Percentiles rank a stretch among this genome's conserved stretches.
phyloP scores from a whole-genome alignment of 2,113 vertebrate species.

The Oryzias curvinotus region DNA sequence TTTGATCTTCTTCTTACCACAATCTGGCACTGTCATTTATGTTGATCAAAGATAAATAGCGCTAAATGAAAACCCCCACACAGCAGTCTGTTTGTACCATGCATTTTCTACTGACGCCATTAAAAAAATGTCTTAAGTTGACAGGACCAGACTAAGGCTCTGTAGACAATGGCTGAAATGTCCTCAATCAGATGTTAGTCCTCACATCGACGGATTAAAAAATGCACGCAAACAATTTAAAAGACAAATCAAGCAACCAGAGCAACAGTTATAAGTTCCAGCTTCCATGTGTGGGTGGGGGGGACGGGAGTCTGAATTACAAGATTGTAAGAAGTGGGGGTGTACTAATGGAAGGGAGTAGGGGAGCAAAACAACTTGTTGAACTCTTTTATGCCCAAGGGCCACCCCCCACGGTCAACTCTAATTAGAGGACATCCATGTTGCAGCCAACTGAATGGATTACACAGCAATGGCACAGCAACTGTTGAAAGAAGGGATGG shows the following conservation, averaged over 20 bases:
- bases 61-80: conserved; percentile 49
- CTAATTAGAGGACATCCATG: conserved; percentile 43
- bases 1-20: conserved; percentile 40
- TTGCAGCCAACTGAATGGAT: too few species aligned
- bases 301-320: too few species aligned
- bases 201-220: too few species aligned
- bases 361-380: conserved; percentile 29
- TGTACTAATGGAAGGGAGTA: not conserved
- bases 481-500: conserved; percentile 48
- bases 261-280: too few species aligned
- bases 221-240: too few species aligned
- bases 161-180: too few species aligned
- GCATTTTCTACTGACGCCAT: too few species aligned
- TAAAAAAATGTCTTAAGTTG: too few species aligned
- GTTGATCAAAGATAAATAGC: conserved; percentile 56
- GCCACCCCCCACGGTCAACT: conserved; percentile 33
- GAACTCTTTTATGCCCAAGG: conserved; percentile 16
- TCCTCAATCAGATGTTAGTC: too few species aligned
- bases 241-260: too few species aligned
- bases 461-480: conserved; percentile 52
- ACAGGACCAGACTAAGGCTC: too few species aligned
- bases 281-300: conserved; percentile 2
- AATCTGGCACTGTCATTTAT: conserved; percentile 50
- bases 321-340: not conserved
- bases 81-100: too few species aligned